These are phyloP conservation scores for Habroteleia sp. DNA, from an alignment of 2,888 invertebrate genomes.

Conservation along the genomic window DNA sequence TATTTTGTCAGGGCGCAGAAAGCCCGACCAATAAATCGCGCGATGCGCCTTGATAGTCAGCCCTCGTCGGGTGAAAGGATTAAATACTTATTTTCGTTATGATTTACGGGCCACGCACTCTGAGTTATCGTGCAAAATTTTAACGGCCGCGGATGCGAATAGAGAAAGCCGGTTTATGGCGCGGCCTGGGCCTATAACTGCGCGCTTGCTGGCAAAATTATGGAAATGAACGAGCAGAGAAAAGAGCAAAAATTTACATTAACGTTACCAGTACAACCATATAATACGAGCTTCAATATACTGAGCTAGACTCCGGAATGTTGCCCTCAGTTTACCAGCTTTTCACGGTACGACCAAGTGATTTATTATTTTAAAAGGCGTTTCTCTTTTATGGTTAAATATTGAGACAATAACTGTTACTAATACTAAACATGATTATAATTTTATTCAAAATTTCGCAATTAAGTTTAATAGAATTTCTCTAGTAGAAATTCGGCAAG, in stretches of 20 bases:
- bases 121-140: conserved; percentile 71
- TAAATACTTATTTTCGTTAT: conserved; percentile 70
- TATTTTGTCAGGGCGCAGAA: conserved; percentile 57
- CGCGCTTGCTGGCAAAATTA: conserved; percentile 67
- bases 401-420: no score
- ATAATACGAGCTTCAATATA: conserved; percentile 41
- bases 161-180: conserved; percentile 67
- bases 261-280: conserved; percentile 38
- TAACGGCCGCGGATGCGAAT: conserved; percentile 68
- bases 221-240: conserved; percentile 66
- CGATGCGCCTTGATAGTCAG: conserved; percentile 34
- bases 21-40: conserved; percentile 60
- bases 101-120: conserved; percentile 68
- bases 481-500: no score
- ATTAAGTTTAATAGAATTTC: no score
- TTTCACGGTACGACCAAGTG: conserved; percentile 2
- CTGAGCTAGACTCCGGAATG: conserved; percentile 6
- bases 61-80: conserved; percentile 67
- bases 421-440: no score
- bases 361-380: no score
- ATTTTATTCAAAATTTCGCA: no score
- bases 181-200: conserved; percentile 66
- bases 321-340: conserved; percentile 10
- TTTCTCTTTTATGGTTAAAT: no score
- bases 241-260: conserved; percentile 56